These are phyloP conservation scores for Dicranocentrus wangi DNA, from an alignment of 2,888 invertebrate species.

Conservation along the genomic window DNA sequence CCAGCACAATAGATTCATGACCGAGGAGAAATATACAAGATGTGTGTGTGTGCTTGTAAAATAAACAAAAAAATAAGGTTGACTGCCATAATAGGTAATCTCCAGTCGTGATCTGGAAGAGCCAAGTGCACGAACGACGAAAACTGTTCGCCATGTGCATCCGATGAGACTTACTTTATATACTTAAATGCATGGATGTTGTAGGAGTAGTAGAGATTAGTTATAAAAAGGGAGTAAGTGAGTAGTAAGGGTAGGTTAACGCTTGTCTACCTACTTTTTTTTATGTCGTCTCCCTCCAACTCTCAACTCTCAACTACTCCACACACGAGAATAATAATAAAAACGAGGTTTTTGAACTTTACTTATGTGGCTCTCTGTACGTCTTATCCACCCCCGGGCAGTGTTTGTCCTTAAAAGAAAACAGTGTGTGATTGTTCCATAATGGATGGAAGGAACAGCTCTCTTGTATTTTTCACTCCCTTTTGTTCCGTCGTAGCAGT, in stretches of 20 bases:
- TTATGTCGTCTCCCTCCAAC: too few species aligned
- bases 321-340: neutral
- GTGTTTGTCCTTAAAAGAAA: conserved; percentile 8
- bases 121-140: neutral
- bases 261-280: neutral
- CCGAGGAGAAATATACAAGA: neutral
- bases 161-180: neutral
- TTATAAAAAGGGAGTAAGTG: neutral
- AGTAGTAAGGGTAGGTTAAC: neutral
- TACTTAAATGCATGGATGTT: neutral
- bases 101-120: neutral
- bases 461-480: neutral
- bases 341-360: conserved; percentile 10
- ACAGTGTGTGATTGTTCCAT: neutral
- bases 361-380: neutral
- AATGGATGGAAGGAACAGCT: neutral
- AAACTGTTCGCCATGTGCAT: neutral
- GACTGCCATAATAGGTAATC: neutral
- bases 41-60: neutral
- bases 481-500: neutral
- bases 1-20: neutral
- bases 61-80: neutral
- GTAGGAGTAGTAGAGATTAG: neutral
- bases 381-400: neutral
- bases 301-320: too few species aligned